Evolutionary conservation across 1,140 invertebrate genomes (phyloP).

Genomic region (Mesaphorura yosii): DNA sequence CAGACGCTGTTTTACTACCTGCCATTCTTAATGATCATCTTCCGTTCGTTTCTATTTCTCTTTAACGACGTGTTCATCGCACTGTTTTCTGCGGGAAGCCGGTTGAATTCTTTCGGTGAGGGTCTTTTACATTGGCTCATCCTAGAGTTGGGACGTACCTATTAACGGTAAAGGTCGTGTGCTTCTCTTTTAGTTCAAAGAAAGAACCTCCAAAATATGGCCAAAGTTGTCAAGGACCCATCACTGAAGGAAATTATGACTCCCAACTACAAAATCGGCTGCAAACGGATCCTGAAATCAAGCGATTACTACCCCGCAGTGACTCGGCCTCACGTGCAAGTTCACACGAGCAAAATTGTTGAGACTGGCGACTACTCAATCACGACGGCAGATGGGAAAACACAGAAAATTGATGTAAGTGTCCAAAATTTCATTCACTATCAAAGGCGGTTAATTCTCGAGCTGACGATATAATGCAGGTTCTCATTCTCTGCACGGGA

Average conservation of each 20-base stretch:
- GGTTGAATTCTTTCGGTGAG: neutral
- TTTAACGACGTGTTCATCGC: neutral
- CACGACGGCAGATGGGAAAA: neutral
- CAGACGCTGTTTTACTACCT: neutral
- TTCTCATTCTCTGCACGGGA: conserved; percentile 19
- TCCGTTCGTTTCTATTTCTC: neutral
- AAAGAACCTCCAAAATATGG: neutral
- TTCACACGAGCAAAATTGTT: neutral
- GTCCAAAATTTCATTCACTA: neutral
- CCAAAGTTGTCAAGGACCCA: neutral
- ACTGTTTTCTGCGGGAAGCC: neutral
- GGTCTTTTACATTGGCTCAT: neutral
- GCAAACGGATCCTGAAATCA: neutral
- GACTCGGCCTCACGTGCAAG: neutral
- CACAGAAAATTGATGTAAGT: conserved; percentile 2
- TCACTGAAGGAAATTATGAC: neutral
- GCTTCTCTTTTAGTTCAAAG: neutral
- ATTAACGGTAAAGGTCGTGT: neutral
- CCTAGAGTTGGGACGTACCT: neutral
- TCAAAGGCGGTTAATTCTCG: neutral
- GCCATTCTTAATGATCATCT: neutral
- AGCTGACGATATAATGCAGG: neutral
- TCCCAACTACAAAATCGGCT: conserved; percentile 1
- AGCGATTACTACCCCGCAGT: conserved; percentile 2
- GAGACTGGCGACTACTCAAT: neutral